Evolutionary conservation across 2,797 vertebrate genomes (phyloP), one percentile per base, ranked within the genome.

Genomic region (Simalia tracyae): DNA sequence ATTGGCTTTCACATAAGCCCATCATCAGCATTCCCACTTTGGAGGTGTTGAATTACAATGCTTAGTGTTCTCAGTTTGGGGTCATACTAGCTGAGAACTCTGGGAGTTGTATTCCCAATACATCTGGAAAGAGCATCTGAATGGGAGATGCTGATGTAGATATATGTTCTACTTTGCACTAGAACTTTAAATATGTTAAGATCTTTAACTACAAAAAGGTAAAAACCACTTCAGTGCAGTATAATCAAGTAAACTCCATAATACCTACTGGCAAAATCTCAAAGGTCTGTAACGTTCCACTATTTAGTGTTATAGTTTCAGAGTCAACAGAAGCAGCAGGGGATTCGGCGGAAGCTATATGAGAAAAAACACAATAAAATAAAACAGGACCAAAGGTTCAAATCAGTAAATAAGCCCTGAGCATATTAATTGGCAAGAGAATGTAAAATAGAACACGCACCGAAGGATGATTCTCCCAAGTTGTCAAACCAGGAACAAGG

Each of bases 201-300:
- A 19, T 3, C 28, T 60, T 88, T 10, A 94, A 56, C 2, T 50
- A 36, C 31, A 17, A 66, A 88, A 87, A 91, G 1, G 28, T 17
- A 54, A 54, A 72, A 81, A 26, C 28, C 9, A 46, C 14, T 87
- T 59, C 4, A 24, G 46, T 81, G 66, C 61, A 60, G 91, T 42
- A 10, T 10, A 31, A 57, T 50, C 91, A 57, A n/a, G 84, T 0
- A 87, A 89, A 88, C 76, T 95, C 60, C 92, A 61, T 85, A 17
- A 93, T 95, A 97, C 98, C 98, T 97, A 99, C 99, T 76, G 99
- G 99, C 93, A 99, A 97, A 95, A 99, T 99, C 97, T 99, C 99
- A 95, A 99, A 99, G n/a, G 99, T 98, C 97, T 99, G 99, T 93
- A 99, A 97, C 5, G 99, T 98, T 94, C 98, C 98, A 0, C 98